Base-by-base conservation (phyloP, 2,888 invertebrate species). In the Slavum lentiscoides region DNA sequence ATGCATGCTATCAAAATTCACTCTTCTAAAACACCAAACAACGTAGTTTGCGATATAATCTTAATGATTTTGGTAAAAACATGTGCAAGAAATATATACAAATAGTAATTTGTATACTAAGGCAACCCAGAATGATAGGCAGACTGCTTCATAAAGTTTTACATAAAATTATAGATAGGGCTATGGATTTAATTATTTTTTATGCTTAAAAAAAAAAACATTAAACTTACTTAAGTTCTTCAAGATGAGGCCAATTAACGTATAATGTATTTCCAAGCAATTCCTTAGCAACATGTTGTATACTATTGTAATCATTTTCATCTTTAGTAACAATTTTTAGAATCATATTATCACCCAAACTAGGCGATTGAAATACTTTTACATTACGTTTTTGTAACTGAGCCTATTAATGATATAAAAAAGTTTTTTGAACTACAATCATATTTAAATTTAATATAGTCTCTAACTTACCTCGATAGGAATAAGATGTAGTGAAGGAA, bases 161-260 rank as follows among this genome's bases (percentile, higher is more conserved):
- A 43, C 30, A 30, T 30, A 30, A 30, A 30, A 30, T 2, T 30
- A 30, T 2, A 2, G 30, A 30, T 2, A 43, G 9, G 43, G 9
- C 3, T 43, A 43, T 43, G 9, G 7, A 43, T 49, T 49, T 49
- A 49, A 49, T 49, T 49, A 49, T 49, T 49, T 13, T 49, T 13
- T 49, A 49, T 13, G 13, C 49, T 49, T 49, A 49, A 49, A 49
- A 11, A 49, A 49, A 49, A 11, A 13, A 49, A 58, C 8, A 43
- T 58, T n/a, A 6, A 62, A 87, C 89, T 87, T 87, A 92, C 91
- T 90, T 91, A 21, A 94, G 95, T 87, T 94, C 93, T n/a, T 90
- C 89, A 76, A 98, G 89, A 88, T 97, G 95, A 0, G 98, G 98
- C 97, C 97, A 98, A 8, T 91, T 91, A 6, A 95, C 94, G 88